Conservation (phyloP, 2,113 vertebrate species). For the Ginglymostoma cirratum region DNA sequence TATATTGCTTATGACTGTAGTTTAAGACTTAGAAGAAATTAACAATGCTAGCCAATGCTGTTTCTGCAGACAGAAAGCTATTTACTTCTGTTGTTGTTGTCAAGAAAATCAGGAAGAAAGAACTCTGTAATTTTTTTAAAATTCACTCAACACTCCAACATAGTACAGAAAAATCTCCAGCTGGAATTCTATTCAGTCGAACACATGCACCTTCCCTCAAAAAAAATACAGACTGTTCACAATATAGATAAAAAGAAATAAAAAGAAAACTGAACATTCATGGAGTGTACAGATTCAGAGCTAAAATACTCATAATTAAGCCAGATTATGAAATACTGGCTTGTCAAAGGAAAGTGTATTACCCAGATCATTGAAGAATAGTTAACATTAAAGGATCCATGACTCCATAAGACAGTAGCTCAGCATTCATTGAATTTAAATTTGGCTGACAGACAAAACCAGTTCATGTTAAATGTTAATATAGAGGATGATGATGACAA, state of each 20-base stretch:
- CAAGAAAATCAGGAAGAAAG: background rate
- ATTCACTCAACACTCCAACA: background rate
- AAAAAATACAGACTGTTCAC: background rate
- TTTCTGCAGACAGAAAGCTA: background rate
- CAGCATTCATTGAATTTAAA: background rate
- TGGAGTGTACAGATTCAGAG: background rate
- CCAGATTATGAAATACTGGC: background rate
- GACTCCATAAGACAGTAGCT: background rate
- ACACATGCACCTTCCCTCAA: background rate
- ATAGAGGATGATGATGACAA: slow-evolving; percentile 11
- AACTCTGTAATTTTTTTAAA: too few relatives aligned
- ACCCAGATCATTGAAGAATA: slow-evolving; percentile 4
- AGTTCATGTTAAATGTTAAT: background rate
- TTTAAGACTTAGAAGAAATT: background rate
- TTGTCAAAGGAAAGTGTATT: background rate
- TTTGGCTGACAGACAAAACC: background rate
- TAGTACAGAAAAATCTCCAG: background rate
- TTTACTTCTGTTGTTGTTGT: background rate
- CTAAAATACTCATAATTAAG: background rate
- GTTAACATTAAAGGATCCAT: background rate
- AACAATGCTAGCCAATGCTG: background rate
- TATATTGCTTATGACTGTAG: background rate
- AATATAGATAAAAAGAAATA: background rate
- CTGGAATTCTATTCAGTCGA: background rate
- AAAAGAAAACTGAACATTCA: background rate